Percentiles rank a stretch among this genome's conserved stretches.
Conservation (phyloP, 2,113 vertebrate genomes). For the Urocitellus parryii region DNA sequence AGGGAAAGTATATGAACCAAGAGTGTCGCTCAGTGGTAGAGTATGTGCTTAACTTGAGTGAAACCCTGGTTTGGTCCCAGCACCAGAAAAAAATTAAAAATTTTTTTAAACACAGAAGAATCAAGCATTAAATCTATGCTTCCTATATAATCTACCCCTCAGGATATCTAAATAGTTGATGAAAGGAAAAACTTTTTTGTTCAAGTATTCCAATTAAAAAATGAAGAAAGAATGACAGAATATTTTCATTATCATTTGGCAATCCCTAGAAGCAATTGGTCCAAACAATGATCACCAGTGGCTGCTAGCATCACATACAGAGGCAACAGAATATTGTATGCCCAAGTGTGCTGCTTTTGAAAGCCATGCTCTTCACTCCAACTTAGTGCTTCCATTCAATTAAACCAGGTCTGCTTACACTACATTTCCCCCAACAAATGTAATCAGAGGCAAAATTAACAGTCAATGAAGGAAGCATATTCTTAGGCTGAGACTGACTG, state of each 20-base stretch:
- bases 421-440: not conserved
- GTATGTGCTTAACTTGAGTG: not conserved
- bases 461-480: not conserved
- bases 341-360: not conserved
- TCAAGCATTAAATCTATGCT: not conserved
- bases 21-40: not conserved
- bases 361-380: not conserved
- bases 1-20: not conserved
- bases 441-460: not conserved
- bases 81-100: too few species aligned
- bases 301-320: constrained; percentile 1
- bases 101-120: not conserved
- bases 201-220: constrained; percentile 6
- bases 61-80: not conserved
- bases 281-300: not conserved
- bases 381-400: constrained; percentile 2
- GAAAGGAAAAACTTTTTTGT: constrained; percentile 25
- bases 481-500: not conserved
- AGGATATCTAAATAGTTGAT: not conserved
- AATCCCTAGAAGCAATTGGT: not conserved
- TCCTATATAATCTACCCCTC: not conserved
- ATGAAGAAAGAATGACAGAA: not conserved
- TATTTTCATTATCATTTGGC: not conserved
- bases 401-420: not conserved
- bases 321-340: not conserved